These are phyloP conservation scores for Lasioglossum leucozonium DNA, from an alignment of 2,888 invertebrate species.

Conservation along the genomic window DNA sequence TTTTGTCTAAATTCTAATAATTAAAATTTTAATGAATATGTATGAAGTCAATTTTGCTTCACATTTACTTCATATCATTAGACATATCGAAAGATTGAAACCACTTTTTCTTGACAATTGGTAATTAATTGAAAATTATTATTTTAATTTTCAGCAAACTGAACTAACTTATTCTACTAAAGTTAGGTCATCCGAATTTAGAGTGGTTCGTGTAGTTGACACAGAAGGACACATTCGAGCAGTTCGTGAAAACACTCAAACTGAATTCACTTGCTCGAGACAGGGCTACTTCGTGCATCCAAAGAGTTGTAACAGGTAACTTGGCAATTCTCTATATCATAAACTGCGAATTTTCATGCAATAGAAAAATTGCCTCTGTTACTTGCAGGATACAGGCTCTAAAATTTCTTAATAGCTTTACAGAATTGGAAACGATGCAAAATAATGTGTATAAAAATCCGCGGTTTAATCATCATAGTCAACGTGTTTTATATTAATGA, in stretches of 20 bases:
- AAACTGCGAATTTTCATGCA: neutral
- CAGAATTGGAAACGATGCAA: neutral
- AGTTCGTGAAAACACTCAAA: slow-evolving; percentile 90
- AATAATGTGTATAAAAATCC: no score
- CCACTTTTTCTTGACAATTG: no score
- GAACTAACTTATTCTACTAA: slow-evolving; percentile 76
- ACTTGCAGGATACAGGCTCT: no score
- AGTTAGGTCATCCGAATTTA: slow-evolving; percentile 89
- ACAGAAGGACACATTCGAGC: slow-evolving; percentile 90
- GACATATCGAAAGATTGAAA: neutral
- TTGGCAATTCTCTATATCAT: neutral
- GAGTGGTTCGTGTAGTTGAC: slow-evolving; percentile 90
- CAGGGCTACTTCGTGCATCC: slow-evolving; percentile 93
- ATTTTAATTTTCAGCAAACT: slow-evolving; percentile 84
- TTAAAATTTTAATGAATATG: neutral
- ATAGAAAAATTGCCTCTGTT: no score
- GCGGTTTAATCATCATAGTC: no score
- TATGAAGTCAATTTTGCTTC: neutral
- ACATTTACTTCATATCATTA: neutral
- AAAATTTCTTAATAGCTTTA: neutral
- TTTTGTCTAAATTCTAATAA: neutral
- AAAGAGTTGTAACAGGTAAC: slow-evolving; percentile 88
- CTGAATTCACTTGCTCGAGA: slow-evolving; percentile 90
- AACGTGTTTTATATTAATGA: neutral
- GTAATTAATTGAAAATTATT: slow-evolving; percentile 9